A percentile compares a stretch with the other conserved stretches of the same genome.
These are phyloP conservation scores for Buteo buteo DNA, from an alignment of 2,113 vertebrate genomes.

Conservation along the genomic window DNA sequence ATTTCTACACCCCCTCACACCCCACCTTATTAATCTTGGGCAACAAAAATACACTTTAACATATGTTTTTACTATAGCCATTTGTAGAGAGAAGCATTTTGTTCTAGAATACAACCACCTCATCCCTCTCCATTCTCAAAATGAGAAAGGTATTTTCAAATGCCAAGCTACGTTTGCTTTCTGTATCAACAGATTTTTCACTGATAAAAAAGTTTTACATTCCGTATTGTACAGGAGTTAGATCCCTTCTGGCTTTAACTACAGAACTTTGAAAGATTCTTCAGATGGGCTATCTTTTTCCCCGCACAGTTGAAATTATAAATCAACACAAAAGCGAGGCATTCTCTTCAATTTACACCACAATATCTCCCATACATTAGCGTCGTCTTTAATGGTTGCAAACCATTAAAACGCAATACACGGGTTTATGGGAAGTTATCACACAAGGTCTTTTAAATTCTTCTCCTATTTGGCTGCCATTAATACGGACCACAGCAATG, in stretches of 20 bases:
- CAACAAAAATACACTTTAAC: background rate
- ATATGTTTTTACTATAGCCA: rapidly evolving
- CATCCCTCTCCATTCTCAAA: background rate
- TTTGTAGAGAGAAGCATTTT: background rate
- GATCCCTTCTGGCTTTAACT: background rate
- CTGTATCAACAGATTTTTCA: background rate
- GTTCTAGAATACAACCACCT: background rate
- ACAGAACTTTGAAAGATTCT: background rate
- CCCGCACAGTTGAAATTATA: rapidly evolving
- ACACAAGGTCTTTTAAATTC: background rate
- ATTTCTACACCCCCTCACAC: background rate
- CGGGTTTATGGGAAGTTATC: rapidly evolving
- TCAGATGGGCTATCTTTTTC: background rate
- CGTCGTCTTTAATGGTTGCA: rapidly evolving
- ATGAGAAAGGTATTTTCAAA: background rate
- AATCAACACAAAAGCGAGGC: background rate
- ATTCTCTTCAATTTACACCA: background rate
- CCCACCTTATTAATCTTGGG: background rate
- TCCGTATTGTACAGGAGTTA: background rate
- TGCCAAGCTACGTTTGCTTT: background rate
- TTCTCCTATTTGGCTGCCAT: background rate
- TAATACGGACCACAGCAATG: background rate
- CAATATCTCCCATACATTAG: rapidly evolving
- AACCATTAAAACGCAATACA: background rate
- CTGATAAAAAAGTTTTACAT: background rate